Evolutionary conservation across 1,140 invertebrate genomes (phyloP).

Genomic region (Solenopsis fugax): DNA sequence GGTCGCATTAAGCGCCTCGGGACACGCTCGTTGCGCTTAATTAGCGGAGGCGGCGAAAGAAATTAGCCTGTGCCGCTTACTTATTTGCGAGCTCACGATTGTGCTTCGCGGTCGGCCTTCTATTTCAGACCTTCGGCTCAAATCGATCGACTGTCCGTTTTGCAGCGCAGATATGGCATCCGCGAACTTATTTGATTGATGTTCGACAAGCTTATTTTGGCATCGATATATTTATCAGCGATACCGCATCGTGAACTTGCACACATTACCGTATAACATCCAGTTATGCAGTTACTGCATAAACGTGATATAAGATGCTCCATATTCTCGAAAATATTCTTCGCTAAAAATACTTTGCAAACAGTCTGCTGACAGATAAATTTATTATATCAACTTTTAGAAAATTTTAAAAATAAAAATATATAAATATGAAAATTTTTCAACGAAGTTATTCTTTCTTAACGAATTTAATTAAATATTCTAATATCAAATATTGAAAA

Average conservation of each 20-base stretch:
- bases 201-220: conserved; percentile 47
- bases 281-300: conserved; percentile 34
- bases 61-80: conserved; percentile 18
- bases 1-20: conserved; percentile 47
- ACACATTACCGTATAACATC: conserved; percentile 20
- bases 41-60: conserved; percentile 52
- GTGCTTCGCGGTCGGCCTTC: conserved; percentile 4
- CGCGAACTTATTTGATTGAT: conserved; percentile 59
- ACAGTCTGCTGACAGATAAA: background rate
- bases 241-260: conserved; percentile 46
- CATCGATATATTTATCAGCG: conserved; percentile 47
- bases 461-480: background rate
- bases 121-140: conserved; percentile 29
- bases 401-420: background rate
- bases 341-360: conserved; percentile 1
- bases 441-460: background rate
- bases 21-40: conserved; percentile 35
- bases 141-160: conserved; percentile 49
- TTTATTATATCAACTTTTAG: background rate
- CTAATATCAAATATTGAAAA: background rate
- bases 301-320: conserved; percentile 21
- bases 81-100: conserved; percentile 28
- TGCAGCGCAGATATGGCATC: conserved; percentile 36
- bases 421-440: background rate
- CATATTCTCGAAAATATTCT: conserved; percentile 21